Conservation (phyloP, 2,113 vertebrate species). For the Microcebus ravelobensis region DNA sequence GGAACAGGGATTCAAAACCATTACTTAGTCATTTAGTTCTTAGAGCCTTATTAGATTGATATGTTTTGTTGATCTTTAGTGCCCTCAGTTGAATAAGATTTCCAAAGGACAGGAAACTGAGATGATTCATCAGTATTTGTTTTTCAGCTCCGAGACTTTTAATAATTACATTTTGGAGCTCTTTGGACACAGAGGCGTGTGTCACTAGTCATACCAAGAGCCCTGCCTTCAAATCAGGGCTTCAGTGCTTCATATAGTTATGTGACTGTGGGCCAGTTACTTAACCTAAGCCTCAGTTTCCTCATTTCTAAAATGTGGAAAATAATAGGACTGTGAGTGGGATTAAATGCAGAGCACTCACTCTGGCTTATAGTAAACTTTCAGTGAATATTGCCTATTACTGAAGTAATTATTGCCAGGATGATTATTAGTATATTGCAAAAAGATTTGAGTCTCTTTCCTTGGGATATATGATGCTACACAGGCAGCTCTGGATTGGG, state of each 20-base stretch:
- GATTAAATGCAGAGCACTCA: background rate
- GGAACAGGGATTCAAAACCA: background rate
- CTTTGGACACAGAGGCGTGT: background rate
- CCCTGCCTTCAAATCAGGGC: background rate
- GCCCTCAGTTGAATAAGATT: background rate
- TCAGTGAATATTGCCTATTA: background rate
- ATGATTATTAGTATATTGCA: background rate
- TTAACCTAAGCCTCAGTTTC: background rate
- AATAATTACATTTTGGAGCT: background rate
- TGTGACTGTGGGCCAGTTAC: background rate
- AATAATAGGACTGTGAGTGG: background rate
- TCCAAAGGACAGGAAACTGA: background rate
- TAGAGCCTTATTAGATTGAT: background rate
- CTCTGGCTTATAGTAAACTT: background rate
- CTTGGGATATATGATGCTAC: background rate
- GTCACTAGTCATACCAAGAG: background rate
- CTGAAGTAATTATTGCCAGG: background rate
- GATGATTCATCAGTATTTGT: background rate
- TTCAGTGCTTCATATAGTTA: background rate
- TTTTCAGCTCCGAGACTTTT: background rate
- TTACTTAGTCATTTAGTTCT: conserved; percentile 7
- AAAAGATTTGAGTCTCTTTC: background rate
- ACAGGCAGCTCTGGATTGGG: background rate
- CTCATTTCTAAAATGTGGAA: background rate
- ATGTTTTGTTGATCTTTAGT: background rate